Conservation (phyloP, 2,888 invertebrate genomes). For the Ornithoptera priamus region DNA sequence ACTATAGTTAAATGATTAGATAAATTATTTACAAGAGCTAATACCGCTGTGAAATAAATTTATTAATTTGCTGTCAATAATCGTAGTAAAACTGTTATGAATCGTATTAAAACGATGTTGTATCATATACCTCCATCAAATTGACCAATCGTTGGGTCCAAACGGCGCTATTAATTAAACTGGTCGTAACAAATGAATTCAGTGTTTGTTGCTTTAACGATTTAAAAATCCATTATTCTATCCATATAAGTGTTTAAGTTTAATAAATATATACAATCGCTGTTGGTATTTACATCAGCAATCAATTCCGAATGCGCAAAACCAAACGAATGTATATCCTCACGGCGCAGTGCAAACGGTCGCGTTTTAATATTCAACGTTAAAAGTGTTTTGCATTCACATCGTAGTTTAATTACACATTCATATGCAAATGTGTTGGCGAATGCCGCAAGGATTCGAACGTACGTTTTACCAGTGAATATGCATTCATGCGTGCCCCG, state of each 20-base stretch:
- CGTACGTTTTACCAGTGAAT: slow-evolving; percentile 61
- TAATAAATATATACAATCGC: slow-evolving; percentile 27
- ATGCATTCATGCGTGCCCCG: slow-evolving; percentile 71
- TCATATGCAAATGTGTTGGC: slow-evolving; percentile 75
- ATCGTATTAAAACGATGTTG: neutral
- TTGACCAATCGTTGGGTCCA: slow-evolving; percentile 3
- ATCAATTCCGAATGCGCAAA: slow-evolving; percentile 18
- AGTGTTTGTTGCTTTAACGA: slow-evolving; percentile 12
- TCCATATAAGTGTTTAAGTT: slow-evolving; percentile 26
- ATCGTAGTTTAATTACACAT: slow-evolving; percentile 77
- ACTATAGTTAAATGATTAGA: too few species aligned
- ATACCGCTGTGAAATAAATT: neutral
- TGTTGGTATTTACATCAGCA: slow-evolving; percentile 23
- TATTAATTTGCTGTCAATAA: neutral
- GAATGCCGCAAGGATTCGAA: slow-evolving; percentile 72
- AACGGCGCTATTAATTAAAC: slow-evolving; percentile 20
- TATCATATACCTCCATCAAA: neutral
- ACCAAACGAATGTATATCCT: slow-evolving; percentile 17
- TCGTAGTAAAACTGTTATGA: neutral
- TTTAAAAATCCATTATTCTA: slow-evolving; percentile 21
- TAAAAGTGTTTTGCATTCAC: slow-evolving; percentile 32
- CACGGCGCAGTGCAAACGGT: neutral
- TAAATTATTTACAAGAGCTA: too few species aligned
- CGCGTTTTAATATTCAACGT: slow-evolving; percentile 10
- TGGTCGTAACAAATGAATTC: slow-evolving; percentile 5